phyloP scores from a whole-genome alignment of 2,797 vertebrate species.

The Emydoidea blandingii region DNA sequence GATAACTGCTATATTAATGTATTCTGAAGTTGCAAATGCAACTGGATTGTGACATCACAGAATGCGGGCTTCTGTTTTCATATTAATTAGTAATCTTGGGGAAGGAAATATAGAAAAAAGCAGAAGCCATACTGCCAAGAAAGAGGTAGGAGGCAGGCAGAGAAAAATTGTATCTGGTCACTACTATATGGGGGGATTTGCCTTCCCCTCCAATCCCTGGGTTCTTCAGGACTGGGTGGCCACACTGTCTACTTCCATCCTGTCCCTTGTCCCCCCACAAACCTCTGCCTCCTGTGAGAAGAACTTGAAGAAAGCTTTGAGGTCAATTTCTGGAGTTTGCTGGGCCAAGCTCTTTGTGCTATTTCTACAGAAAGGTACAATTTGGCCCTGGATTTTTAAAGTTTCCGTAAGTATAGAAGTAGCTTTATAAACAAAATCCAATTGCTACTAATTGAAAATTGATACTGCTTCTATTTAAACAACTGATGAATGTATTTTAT shows the following conservation, averaged over 20 bases:
- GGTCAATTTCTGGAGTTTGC: constrained; percentile 25
- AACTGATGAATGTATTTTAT: neutral
- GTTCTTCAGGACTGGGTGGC: neutral
- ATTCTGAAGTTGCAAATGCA: neutral
- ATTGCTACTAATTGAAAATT: neutral
- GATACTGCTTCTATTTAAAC: neutral
- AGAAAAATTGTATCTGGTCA: neutral
- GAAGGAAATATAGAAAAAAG: neutral
- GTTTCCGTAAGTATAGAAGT: constrained; percentile 6
- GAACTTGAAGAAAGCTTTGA: constrained; percentile 45
- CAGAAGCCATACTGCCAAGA: neutral
- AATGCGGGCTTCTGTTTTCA: neutral
- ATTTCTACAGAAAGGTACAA: constrained; percentile 37
- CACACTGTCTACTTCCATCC: neutral
- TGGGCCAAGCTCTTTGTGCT: constrained; percentile 44
- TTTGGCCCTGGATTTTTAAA: constrained; percentile 6
- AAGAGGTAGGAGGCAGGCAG: neutral
- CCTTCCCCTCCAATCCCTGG: neutral
- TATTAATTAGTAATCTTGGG: neutral
- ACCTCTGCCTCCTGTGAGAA: neutral
- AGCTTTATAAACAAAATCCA: neutral
- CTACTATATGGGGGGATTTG: neutral
- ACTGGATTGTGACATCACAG: neutral
- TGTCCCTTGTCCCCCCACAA: no score
- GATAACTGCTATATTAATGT: constrained; percentile 16